A percentile compares a stretch with the other conserved stretches of the same genome.
These are phyloP conservation scores for Orthosia cruda DNA, from an alignment of 2,888 invertebrate species.

Conservation along the genomic window DNA sequence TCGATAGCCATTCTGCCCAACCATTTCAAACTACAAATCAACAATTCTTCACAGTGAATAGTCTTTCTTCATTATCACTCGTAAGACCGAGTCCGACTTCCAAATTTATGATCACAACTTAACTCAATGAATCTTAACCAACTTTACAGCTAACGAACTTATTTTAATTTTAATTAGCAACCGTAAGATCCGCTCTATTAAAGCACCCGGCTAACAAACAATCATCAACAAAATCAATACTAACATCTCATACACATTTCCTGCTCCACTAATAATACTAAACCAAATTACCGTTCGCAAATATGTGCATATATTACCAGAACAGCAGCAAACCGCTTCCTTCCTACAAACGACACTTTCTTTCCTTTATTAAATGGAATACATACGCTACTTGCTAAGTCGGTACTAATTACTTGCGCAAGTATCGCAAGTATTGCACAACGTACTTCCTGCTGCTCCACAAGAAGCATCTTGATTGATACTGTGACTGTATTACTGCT, in stretches of 20 bases:
- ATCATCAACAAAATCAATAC: neutral
- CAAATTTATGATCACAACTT: too few species aligned
- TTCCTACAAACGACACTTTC: constrained; percentile 70
- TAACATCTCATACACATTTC: constrained; percentile 10
- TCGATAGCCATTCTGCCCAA: too few species aligned
- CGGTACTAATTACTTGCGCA: constrained; percentile 61
- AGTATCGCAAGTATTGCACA: constrained; percentile 65
- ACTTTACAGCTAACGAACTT: neutral
- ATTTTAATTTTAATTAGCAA: too few species aligned
- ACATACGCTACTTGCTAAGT: constrained; percentile 43
- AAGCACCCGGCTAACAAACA: neutral
- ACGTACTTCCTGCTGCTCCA: constrained; percentile 38
- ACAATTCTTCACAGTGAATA: too few species aligned
- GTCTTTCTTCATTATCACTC: too few species aligned
- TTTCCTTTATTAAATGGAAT: constrained; percentile 64
- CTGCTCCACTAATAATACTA: neutral
- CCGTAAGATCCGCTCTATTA: neutral
- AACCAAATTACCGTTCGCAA: constrained; percentile 25
- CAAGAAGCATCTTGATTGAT: constrained; percentile 64
- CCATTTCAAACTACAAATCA: too few species aligned
- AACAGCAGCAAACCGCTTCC: constrained; percentile 61
- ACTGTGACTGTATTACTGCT: constrained; percentile 35
- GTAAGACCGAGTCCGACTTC: too few species aligned
- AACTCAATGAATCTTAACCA: too few species aligned
- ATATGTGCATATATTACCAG: constrained; percentile 58